These are phyloP conservation scores for Brachypteracias leptosomus DNA, from an alignment of 2,113 vertebrate genomes.

Conservation along the genomic window DNA sequence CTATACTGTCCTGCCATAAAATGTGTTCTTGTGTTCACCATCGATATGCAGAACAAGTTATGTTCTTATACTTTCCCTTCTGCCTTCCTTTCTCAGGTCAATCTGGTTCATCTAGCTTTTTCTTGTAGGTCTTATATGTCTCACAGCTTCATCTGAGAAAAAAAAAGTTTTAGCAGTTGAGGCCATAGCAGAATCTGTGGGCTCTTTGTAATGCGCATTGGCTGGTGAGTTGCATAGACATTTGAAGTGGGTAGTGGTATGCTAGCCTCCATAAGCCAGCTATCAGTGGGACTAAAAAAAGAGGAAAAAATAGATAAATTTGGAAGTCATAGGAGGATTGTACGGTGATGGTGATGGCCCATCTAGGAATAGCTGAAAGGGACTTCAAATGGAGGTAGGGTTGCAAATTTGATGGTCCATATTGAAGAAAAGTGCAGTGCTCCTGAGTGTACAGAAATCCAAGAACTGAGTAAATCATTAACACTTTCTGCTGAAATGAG, in stretches of 20 bases:
- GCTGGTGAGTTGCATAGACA: not conserved
- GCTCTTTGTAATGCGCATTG: not conserved
- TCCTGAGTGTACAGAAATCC: not conserved
- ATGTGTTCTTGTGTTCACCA: not conserved
- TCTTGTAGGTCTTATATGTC: not conserved
- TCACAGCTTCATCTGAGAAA: not conserved
- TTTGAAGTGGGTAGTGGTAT: not conserved
- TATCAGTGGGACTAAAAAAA: not conserved
- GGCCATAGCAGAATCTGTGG: not conserved
- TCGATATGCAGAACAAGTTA: not conserved
- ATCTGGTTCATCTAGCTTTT: not conserved
- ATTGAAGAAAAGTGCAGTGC: not conserved
- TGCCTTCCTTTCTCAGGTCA: not conserved
- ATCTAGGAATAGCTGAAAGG: not conserved
- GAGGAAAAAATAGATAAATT: not conserved
- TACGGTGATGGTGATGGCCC: not conserved
- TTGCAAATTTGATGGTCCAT: not conserved
- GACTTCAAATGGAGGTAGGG: not conserved
- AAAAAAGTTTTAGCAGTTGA: not conserved
- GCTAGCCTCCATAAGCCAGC: not conserved
- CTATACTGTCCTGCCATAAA: not conserved
- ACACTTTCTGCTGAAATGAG: not conserved
- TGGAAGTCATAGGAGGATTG: not conserved
- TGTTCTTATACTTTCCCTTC: not conserved
- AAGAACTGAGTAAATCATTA: not conserved